Percentiles rank a stretch among this genome's conserved stretches.
These are phyloP conservation scores for Clarias macrocephalus DNA, from an alignment of 2,113 vertebrate species.

Conservation along the genomic window DNA sequence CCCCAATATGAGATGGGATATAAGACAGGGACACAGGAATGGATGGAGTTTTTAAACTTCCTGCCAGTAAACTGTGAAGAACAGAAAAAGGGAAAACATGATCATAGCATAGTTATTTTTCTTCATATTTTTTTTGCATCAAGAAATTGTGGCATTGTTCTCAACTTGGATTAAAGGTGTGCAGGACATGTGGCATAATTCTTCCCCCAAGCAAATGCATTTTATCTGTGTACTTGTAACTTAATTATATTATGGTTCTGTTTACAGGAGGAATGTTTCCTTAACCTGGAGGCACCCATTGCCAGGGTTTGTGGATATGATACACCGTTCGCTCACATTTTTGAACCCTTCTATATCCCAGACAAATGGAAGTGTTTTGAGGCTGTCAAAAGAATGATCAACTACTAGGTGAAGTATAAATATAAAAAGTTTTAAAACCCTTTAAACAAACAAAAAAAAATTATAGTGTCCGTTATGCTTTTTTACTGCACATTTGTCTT, in stretches of 20 bases:
- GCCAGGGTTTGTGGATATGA: constrained; percentile 95
- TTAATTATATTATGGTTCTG: constrained; percentile 43
- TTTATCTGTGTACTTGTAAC: neutral
- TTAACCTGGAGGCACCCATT: constrained; percentile 96
- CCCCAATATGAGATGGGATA: neutral
- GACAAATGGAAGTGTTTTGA: constrained; percentile 99
- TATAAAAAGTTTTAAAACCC: neutral
- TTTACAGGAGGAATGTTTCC: constrained; percentile 92
- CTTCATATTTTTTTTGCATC: neutral
- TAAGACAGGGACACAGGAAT: neutral
- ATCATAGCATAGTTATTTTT: neutral
- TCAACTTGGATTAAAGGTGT: neutral
- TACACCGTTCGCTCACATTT: constrained; percentile 96
- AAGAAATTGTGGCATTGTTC: neutral
- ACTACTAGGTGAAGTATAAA: constrained; percentile 74
- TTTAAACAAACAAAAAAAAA: neutral
- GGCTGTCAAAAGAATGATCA: constrained; percentile 92
- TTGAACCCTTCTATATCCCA: constrained; percentile 98
- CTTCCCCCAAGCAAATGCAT: neutral
- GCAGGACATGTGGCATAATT: neutral
- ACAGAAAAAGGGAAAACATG: neutral
- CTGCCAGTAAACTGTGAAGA: constrained; percentile 11
- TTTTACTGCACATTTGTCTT: neutral
- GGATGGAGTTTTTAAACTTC: neutral
- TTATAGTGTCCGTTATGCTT: neutral